These are phyloP conservation scores for Copsychus sechellarum DNA, from an alignment of 2,113 vertebrate species.

Conservation along the genomic window DNA sequence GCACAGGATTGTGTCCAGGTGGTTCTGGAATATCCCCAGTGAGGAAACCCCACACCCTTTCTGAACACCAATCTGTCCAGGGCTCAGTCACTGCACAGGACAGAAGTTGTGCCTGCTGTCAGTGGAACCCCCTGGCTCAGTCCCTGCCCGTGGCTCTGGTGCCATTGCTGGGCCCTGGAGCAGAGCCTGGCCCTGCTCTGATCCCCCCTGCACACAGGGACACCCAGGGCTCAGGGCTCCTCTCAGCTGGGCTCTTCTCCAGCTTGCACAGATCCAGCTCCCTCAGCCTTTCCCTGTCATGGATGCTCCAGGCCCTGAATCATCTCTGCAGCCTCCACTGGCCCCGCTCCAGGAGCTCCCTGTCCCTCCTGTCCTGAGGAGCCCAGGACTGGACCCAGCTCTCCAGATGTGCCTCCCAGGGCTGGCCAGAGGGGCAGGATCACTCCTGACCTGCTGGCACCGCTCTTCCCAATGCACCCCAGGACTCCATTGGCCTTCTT, in stretches of 20 bases:
- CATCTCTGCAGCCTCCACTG: too few relatives aligned
- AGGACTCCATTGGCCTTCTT: background rate
- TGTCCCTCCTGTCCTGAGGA: too few relatives aligned
- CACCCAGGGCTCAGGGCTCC: background rate
- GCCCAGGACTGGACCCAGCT: too few relatives aligned
- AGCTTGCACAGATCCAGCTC: too few relatives aligned
- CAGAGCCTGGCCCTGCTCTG: background rate
- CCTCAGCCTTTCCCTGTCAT: too few relatives aligned
- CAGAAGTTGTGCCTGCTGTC: background rate
- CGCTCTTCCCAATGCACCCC: background rate
- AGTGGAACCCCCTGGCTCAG: too few relatives aligned
- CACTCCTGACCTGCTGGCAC: background rate
- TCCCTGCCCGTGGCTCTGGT: background rate
- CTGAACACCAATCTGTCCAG: background rate
- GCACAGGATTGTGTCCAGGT: background rate
- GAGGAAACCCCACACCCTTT: background rate
- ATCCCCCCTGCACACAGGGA: background rate
- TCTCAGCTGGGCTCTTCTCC: too few relatives aligned
- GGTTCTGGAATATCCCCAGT: background rate
- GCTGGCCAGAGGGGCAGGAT: background rate
- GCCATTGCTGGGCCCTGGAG: background rate
- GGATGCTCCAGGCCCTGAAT: too few relatives aligned
- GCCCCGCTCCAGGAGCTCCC: too few relatives aligned
- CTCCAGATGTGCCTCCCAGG: too few relatives aligned
- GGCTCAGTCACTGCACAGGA: rapidly evolving